A percentile compares a stretch with the other conserved stretches of the same genome.
These are phyloP conservation scores for Homarus americanus DNA, from an alignment of 1,140 invertebrate species.

Conservation along the genomic window DNA sequence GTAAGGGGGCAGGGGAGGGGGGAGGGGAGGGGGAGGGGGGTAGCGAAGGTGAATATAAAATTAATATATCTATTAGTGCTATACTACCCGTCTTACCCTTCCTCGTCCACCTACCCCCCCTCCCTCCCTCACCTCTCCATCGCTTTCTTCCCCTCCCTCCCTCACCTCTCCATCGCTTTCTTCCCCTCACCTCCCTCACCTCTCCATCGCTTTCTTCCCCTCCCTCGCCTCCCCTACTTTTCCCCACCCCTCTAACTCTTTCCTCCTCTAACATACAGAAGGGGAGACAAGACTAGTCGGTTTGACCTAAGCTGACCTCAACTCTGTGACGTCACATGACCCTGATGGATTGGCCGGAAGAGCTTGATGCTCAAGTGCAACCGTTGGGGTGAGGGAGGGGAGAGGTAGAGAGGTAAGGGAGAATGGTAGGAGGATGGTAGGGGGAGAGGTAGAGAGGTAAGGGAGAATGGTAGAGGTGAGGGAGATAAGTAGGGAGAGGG, in stretches of 20 bases:
- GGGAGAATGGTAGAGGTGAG: neutral
- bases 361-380: slow-evolving; percentile 30
- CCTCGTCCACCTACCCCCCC: too few species aligned
- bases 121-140: too few species aligned
- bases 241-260: neutral
- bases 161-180: neutral
- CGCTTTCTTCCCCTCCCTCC: too few species aligned
- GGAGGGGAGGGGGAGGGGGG: too few species aligned
- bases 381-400: neutral
- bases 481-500: neutral
- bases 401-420: neutral
- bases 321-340: slow-evolving; percentile 48
- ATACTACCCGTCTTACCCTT: too few species aligned
- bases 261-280: neutral
- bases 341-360: slow-evolving; percentile 65
- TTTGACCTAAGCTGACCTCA: slow-evolving; percentile 45
- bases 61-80: too few species aligned
- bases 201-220: neutral
- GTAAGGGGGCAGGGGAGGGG: too few species aligned
- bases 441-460: neutral
- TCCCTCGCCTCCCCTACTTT: neutral
- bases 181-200: neutral
- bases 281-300: neutral
- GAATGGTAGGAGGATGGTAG: neutral
- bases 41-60: too few species aligned